phyloP scores from a whole-genome alignment of 2,113 vertebrate genomes.

The Lophius piscatorius region DNA sequence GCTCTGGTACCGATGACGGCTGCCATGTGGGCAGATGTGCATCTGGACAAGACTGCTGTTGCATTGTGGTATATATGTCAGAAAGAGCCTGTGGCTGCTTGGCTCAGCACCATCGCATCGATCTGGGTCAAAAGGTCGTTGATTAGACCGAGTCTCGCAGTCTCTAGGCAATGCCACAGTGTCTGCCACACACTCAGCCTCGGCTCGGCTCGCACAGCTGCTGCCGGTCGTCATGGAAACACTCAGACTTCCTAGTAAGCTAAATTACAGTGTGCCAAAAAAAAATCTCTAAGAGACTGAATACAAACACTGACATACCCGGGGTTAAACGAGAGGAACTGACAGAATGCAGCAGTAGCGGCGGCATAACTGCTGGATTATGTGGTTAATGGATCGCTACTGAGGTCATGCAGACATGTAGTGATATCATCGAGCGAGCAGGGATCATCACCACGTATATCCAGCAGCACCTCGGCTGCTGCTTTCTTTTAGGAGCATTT shows the following conservation, averaged over 20 bases:
- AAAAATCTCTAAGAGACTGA: constrained; percentile 28
- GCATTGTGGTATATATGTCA: constrained; percentile 26
- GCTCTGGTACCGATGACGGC: constrained; percentile 24
- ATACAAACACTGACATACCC: constrained; percentile 42
- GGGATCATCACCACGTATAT: constrained; percentile 18
- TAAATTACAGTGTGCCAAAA: constrained; percentile 64
- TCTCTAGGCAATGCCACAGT: constrained; percentile 69
- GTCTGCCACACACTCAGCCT: constrained; percentile 69
- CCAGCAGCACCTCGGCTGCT: neutral
- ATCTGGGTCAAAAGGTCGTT: constrained; percentile 79
- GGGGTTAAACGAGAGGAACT: neutral
- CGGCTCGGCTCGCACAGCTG: constrained; percentile 70
- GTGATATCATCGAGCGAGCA: constrained; percentile 54
- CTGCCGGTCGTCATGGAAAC: constrained; percentile 78
- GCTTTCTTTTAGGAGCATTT: neutral
- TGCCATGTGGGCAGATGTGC: neutral
- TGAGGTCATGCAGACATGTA: constrained; percentile 13
- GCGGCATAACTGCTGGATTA: neutral
- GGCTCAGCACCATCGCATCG: constrained; percentile 63
- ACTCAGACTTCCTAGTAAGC: constrained; percentile 64
- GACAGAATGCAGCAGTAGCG: constrained; percentile 14
- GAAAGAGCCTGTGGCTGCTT: constrained; percentile 37
- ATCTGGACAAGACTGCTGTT: neutral
- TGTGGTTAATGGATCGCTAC: constrained; percentile 30
- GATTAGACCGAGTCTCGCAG: constrained; percentile 61